Evolutionary conservation across 2,888 invertebrate genomes (phyloP), one percentile per base, ranked within the genome.

Genomic region (Adineta ricciae): DNA sequence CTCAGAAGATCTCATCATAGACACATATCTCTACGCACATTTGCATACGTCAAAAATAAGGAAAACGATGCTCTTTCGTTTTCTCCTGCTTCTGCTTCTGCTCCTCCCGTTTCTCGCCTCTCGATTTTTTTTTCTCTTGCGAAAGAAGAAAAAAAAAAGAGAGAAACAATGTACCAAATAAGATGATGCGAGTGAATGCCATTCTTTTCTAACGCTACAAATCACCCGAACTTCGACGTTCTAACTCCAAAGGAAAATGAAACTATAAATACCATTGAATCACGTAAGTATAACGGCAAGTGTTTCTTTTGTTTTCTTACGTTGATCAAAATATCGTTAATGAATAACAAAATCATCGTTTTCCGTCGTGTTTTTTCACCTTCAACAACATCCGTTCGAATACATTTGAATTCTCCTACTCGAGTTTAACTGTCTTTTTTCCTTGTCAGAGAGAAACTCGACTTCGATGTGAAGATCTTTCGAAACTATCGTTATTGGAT

Each of bases 21-120:
- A 19, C 64, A 19, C 32, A 64, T 36, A 16, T 50, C 16, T 50
- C 16, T 32, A 64, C 32, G 16, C 21, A 2, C 64, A 64, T 64
- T 64, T 64, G 64, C 64, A 64, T 64, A 64, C 64, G 64, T 64
- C 64, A 64, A 64, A 64, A 64, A 56, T 56, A 27, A 16, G 32
- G 32, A 64, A n/a, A 64, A 64, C 16, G 64, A 32, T 36, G 32
- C 14, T 64, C 32, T 32, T 64, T 64, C 64, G 64, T 64, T 64
- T 27, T 27, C 19, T 4, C 19, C 27, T 64, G 27, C 32, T 19
- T 64, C 19, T 32, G 14, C 32, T 4, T 64, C 32, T 36, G n/a
- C 46, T 46, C 46, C 5, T 11, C 46, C 46, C 46, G 8, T 46
- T 11, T 46, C 46, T 46, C 46, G n/a, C 11, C 46, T 46, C 46